Percentiles rank a stretch among this genome's conserved stretches.
Evolutionary conservation across 2,888 invertebrate species (phyloP).

Genomic region (Aproaerema taeniolella): DNA sequence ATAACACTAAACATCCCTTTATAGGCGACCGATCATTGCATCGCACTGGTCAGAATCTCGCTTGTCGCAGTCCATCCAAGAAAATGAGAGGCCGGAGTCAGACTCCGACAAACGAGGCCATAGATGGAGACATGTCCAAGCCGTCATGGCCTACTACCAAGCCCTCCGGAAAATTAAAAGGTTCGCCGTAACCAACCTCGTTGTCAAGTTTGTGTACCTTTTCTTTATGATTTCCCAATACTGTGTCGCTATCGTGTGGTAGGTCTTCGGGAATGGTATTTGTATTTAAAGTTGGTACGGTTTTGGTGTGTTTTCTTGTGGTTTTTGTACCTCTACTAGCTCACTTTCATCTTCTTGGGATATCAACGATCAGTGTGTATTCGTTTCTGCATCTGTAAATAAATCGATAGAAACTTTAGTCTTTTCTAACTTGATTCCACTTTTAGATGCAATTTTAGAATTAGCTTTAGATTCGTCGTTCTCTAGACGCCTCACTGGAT

Average conservation of each 20-base stretch:
- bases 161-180: slow-evolving; percentile 94
- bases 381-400: slow-evolving; percentile 50
- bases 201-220: slow-evolving; percentile 49
- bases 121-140: slow-evolving; percentile 92
- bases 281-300: slow-evolving; percentile 45
- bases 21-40: slow-evolving; percentile 73
- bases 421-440: slow-evolving; percentile 11
- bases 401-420: slow-evolving; percentile 44
- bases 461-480: slow-evolving; percentile 50
- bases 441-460: slow-evolving; percentile 34
- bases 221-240: slow-evolving; percentile 64
- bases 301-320: slow-evolving; percentile 68
- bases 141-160: slow-evolving; percentile 93
- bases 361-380: slow-evolving; percentile 49
- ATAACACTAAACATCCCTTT: slow-evolving; percentile 65
- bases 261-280: slow-evolving; percentile 70
- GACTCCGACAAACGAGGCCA: slow-evolving; percentile 76
- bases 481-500: slow-evolving; percentile 48
- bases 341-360: slow-evolving; percentile 58
- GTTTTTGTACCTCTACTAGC: slow-evolving; percentile 62
- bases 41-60: slow-evolving; percentile 68
- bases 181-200: slow-evolving; percentile 76
- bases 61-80: slow-evolving; percentile 52
- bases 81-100: slow-evolving; percentile 57
- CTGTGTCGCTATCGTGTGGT: slow-evolving; percentile 53